Conservation (phyloP, 2,888 invertebrate genomes). For the Cephonodes hylas region DNA sequence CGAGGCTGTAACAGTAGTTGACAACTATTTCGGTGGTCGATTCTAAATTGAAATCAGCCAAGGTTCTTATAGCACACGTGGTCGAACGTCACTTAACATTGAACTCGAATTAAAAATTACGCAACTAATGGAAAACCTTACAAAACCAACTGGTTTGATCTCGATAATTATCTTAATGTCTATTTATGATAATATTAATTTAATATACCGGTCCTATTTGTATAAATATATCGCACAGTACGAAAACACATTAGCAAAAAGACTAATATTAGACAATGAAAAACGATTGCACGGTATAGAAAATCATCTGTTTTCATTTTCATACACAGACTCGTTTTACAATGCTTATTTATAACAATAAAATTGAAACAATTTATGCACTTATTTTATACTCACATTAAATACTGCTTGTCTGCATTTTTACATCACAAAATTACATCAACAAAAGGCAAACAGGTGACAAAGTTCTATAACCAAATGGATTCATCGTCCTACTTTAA, state of each 20-base stretch:
- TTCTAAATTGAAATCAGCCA: neutral
- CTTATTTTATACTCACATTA: too few relatives aligned
- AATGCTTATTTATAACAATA: too few relatives aligned
- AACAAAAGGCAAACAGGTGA: too few relatives aligned
- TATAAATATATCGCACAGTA: neutral
- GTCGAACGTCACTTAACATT: neutral
- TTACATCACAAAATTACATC: too few relatives aligned
- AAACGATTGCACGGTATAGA: too few relatives aligned
- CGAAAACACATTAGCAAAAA: neutral
- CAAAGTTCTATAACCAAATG: too few relatives aligned
- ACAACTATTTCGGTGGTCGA: neutral
- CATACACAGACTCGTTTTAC: too few relatives aligned
- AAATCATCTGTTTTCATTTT: too few relatives aligned
- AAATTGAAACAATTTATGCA: too few relatives aligned
- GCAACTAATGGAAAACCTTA: neutral
- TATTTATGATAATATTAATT: neutral
- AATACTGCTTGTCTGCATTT: too few relatives aligned
- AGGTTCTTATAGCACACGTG: neutral
- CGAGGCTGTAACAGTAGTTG: neutral
- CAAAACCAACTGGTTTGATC: neutral
- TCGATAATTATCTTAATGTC: neutral
- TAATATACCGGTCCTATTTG: neutral
- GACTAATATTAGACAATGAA: too few relatives aligned
- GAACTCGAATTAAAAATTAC: slow-evolving; percentile 4
- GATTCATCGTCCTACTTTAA: too few relatives aligned